Percentiles rank a stretch among this genome's conserved stretches.
These are phyloP conservation scores for Catostomus latipinnis DNA, from an alignment of 2,797 vertebrate species.

Conservation along the genomic window DNA sequence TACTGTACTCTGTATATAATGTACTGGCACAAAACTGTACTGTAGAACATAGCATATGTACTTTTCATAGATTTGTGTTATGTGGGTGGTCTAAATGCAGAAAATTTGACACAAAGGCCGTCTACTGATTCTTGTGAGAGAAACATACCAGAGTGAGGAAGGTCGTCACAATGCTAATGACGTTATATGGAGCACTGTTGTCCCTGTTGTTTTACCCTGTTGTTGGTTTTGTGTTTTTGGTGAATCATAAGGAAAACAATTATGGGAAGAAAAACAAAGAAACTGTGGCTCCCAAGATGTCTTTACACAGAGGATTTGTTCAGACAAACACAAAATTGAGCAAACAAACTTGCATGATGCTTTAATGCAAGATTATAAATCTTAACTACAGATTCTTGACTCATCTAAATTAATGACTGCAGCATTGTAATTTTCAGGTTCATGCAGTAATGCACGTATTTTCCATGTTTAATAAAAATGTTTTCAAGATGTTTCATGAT, in stretches of 20 bases:
- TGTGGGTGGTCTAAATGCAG: constrained; percentile 15
- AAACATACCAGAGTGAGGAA: background rate
- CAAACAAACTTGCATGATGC: constrained; percentile 24
- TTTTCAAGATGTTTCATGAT: constrained; percentile 39
- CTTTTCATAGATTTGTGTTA: constrained; percentile 2
- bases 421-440: constrained; percentile 16
- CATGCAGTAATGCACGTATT: constrained; percentile 6
- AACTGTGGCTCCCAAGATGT: constrained; percentile 32
- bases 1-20: no score
- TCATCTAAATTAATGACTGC: constrained; percentile 29
- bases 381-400: constrained; percentile 3
- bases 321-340: constrained; percentile 27
- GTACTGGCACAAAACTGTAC: no score
- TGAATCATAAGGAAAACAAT: constrained; percentile 35
- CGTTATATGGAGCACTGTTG: constrained; percentile 16
- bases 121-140: constrained; percentile 5
- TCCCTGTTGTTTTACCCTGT: constrained; percentile 21
- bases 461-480: background rate
- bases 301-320: constrained; percentile 31
- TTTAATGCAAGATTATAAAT: constrained; percentile 34
- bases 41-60: background rate
- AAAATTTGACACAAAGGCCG: constrained; percentile 24
- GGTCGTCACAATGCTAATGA: background rate
- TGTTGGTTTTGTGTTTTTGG: background rate
- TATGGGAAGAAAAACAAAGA: constrained; percentile 34